These are phyloP conservation scores for Chloropsis hardwickii DNA, from an alignment of 2,113 vertebrate species.

Conservation along the genomic window DNA sequence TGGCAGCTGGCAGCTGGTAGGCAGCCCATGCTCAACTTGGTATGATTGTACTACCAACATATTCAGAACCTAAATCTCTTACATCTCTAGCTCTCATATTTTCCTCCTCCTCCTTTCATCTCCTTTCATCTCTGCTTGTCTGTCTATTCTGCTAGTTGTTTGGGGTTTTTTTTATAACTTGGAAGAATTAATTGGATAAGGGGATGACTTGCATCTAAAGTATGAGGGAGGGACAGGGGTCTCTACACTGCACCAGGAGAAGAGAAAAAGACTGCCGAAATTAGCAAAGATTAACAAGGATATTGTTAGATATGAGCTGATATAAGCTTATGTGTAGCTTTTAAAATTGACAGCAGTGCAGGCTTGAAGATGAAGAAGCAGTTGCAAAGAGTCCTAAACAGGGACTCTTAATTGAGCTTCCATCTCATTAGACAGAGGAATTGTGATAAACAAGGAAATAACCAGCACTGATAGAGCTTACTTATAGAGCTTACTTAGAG, in stretches of 20 bases:
- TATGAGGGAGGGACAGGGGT: fast-evolving
- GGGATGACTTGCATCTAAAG: not conserved
- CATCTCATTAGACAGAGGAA: not conserved
- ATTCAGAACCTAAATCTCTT: not conserved
- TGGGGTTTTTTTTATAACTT: not conserved
- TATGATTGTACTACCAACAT: not conserved
- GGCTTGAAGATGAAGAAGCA: not conserved
- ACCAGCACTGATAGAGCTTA: not conserved
- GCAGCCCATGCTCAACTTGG: not conserved
- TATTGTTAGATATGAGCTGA: not conserved
- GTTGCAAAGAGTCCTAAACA: not conserved
- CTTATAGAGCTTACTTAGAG: too few species aligned
- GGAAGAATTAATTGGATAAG: not conserved
- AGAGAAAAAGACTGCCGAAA: not conserved
- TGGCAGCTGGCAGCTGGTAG: not conserved
- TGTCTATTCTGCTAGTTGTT: not conserved
- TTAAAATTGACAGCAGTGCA: not conserved
- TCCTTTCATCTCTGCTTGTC: not conserved
- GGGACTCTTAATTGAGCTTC: not conserved
- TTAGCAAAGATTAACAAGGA: not conserved
- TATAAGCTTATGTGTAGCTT: not conserved
- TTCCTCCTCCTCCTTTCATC: not conserved
- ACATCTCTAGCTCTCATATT: not conserved
- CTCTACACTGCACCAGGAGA: not conserved
- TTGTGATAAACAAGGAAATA: not conserved